A percentile compares a stretch with the other conserved stretches of the same genome.
phyloP scores from a whole-genome alignment of 2,888 invertebrate species.

The Tridacna gigas region DNA sequence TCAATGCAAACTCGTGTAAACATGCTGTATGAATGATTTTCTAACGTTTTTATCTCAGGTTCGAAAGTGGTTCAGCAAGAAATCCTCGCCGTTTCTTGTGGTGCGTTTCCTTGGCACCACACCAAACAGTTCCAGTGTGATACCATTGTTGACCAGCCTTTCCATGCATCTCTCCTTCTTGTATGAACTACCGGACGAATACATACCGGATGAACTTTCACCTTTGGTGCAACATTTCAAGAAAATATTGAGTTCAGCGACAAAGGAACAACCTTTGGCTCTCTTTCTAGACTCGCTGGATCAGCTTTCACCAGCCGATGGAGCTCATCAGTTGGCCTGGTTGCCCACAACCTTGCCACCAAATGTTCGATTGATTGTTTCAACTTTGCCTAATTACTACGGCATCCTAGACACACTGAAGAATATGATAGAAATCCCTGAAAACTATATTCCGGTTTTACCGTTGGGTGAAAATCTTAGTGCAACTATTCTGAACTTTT shows the following conservation, averaged over 20 bases:
- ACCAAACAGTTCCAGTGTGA: slow-evolving; percentile 97
- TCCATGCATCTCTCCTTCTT: slow-evolving; percentile 94
- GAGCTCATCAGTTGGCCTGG: slow-evolving; percentile 98
- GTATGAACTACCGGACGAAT: slow-evolving; percentile 87
- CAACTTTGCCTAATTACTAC: slow-evolving; percentile 85
- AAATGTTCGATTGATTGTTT: slow-evolving; percentile 96
- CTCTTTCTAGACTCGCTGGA: slow-evolving; percentile 98
- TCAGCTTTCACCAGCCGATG: slow-evolving; percentile 96
- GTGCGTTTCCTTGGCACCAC: slow-evolving; percentile 98
- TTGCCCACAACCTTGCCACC: slow-evolving; percentile 95
- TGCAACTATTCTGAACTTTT: slow-evolving; percentile 93
- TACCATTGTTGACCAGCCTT: slow-evolving; percentile 96
- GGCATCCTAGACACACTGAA: slow-evolving; percentile 77
- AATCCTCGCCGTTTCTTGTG: slow-evolving; percentile 90
- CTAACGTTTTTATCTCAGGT: slow-evolving; percentile 55
- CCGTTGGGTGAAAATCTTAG: slow-evolving; percentile 95
- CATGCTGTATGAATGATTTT: too few species aligned
- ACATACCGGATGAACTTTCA: slow-evolving; percentile 97
- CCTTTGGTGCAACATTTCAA: slow-evolving; percentile 98
- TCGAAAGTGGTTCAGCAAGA: slow-evolving; percentile 67
- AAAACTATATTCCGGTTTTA: slow-evolving; percentile 78
- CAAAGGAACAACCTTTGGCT: slow-evolving; percentile 89
- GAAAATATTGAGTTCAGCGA: slow-evolving; percentile 90
- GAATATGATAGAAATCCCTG: slow-evolving; percentile 74
- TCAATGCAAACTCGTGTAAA: too few species aligned